Evolutionary conservation across 2,888 invertebrate species (phyloP), one percentile per base, ranked within the genome.

Genomic region (Oscheius sp.): DNA sequence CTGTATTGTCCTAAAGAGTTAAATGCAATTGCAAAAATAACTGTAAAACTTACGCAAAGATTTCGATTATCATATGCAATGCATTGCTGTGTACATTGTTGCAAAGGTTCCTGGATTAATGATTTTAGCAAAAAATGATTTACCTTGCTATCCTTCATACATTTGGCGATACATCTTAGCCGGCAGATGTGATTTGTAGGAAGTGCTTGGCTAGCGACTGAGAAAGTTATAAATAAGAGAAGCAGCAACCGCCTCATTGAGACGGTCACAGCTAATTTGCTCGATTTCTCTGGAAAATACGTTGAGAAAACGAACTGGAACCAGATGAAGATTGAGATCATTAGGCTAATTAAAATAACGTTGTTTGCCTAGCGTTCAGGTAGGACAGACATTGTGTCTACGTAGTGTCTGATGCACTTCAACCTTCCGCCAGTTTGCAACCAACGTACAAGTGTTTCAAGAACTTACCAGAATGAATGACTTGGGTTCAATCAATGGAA

Each of bases 131-230:
- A 33, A 13, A 35, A 11, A 42, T 37, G 21, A 62, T 48, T 37
- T 48, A 75, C 77, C 73, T 77, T 71, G 63, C 48, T 66, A 48
- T 59, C 76, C 9, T 70, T 75, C 21, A 79, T 53, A 48, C 79
- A 79, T 66, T 70, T 73, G 48, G 81, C 79, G 21, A 76, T 63
- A 66, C 81, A 81, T 72, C 81, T 62, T 50, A 78, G 53, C 42
- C 65, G 74, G 70, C 81, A 81, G 33, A 70, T 68, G 33, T 76
- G 74, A n/a, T 76, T 53, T 35, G 74, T 66, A 10, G 78, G 73
- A 5, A 78, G 71, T 35, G 74, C n/a, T 42, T 76, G 72, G n/a
- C 42, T 11, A 59, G 32, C 50, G 32, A 73, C 76, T 35, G 65
- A 48, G n/a, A 29, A 9, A 3, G 32, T 53, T 32, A 57, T 55